A percentile compares a stretch with the other conserved stretches of the same genome.
Conservation (phyloP, 2,113 vertebrate genomes). For the Gambusia holbrooki region DNA sequence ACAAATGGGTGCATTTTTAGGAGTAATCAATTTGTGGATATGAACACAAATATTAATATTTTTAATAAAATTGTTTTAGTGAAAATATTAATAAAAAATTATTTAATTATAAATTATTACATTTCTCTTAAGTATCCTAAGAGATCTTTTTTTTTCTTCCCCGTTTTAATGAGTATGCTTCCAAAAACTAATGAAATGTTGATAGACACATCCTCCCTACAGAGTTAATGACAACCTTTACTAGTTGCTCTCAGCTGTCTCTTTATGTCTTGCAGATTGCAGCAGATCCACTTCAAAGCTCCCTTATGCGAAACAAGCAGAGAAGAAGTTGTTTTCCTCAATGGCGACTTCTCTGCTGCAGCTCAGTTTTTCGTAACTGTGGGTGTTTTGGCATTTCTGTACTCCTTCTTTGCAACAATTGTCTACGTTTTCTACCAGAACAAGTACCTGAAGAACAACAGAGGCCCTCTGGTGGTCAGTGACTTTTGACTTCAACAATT, state of each 20-base stretch:
- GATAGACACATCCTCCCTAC: not conserved
- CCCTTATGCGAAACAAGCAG: conserved; percentile 88
- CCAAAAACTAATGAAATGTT: too few species aligned
- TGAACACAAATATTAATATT: too few species aligned
- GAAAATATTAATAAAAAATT: too few species aligned
- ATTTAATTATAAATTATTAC: too few species aligned
- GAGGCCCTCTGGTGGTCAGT: conserved; percentile 95
- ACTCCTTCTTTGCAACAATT: conserved; percentile 93
- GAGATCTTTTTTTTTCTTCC: too few species aligned
- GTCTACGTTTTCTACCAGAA: conserved; percentile 99
- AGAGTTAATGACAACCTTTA: not conserved
- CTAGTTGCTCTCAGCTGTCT: not conserved
- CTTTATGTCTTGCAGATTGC: conserved; percentile 81
- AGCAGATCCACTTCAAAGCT: conserved; percentile 92
- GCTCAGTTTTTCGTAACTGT: conserved; percentile 94
- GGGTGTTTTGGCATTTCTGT: conserved; percentile 94
- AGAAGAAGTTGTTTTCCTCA: conserved; percentile 87
- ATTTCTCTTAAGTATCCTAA: too few species aligned
- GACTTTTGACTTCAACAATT: not conserved
- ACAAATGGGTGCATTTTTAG: too few species aligned
- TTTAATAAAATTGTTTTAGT: too few species aligned
- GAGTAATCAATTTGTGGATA: too few species aligned
- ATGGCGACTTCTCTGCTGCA: conserved; percentile 89
- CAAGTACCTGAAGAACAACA: conserved; percentile 97
- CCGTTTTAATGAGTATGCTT: too few species aligned